Conservation (phyloP, 1,140 invertebrate species). For the Ptiloglossa arizonensis region DNA sequence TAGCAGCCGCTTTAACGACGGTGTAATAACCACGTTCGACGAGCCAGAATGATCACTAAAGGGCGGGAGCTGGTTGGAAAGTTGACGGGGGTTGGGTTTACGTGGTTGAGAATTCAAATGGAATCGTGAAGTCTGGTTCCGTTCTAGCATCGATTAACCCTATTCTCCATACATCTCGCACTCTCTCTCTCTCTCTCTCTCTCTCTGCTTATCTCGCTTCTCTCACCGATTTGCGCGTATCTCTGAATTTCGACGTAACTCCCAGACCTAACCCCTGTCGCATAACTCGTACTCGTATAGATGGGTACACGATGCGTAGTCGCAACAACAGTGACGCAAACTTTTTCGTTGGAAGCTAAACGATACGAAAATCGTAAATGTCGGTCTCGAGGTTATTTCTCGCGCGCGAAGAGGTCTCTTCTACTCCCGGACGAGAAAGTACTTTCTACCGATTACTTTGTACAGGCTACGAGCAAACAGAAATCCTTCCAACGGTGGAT, state of each 20-base stretch:
- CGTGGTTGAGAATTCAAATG: slow-evolving; percentile 54
- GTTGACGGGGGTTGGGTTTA: slow-evolving; percentile 38
- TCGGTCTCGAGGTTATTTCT: no score
- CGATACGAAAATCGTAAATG: neutral
- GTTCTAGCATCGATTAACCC: slow-evolving; percentile 53
- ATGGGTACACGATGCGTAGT: neutral
- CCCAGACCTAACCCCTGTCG: neutral
- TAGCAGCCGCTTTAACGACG: slow-evolving; percentile 52
- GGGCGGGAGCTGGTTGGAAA: slow-evolving; percentile 19
- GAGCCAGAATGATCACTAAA: slow-evolving; percentile 55
- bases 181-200: neutral
- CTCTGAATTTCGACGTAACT: slow-evolving; percentile 15
- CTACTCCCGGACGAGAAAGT: no score
- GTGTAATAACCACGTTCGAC: slow-evolving; percentile 58
- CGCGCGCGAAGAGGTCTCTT: no score
- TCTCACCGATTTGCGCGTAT: neutral
- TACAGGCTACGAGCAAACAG: no score
- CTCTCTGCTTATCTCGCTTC: neutral
- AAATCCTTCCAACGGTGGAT: no score
- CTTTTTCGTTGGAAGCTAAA: neutral
- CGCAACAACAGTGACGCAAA: neutral
- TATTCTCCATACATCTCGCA: neutral
- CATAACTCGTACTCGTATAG: slow-evolving; percentile 8
- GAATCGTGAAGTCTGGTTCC: slow-evolving; percentile 34
- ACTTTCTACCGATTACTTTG: no score